Conservation (phyloP, 2,113 vertebrate species). For the rabbit (Oryctolagus cuniculus) region DNA sequence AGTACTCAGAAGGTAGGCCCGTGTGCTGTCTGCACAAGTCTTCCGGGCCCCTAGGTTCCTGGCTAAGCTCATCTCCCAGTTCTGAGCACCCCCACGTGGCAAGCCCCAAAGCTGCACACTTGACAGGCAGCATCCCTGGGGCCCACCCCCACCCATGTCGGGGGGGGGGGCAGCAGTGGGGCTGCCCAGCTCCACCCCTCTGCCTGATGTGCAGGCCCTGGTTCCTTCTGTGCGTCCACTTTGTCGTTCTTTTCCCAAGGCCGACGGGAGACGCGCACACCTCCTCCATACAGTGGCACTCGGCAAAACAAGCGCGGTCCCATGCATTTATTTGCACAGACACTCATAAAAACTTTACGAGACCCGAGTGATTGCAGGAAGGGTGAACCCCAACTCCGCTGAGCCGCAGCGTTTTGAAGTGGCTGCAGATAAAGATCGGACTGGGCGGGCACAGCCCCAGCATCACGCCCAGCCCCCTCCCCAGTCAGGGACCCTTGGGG, state of each 20-base stretch:
- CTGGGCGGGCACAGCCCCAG: constrained; percentile 72
- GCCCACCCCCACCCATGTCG: rapidly evolving
- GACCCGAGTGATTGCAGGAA: constrained; percentile 88
- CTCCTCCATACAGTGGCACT: constrained; percentile 70
- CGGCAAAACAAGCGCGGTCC: constrained; percentile 83
- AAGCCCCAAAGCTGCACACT: not conserved
- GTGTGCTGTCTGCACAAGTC: not conserved
- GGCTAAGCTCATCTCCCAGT: not conserved
- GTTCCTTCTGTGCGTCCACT: constrained; percentile 59
- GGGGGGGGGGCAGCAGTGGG: not conserved
- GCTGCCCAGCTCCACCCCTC: not conserved
- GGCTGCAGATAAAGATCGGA: constrained; percentile 85
- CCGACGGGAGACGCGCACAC: constrained; percentile 72
- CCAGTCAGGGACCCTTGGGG: constrained; percentile 64
- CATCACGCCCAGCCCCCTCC: constrained; percentile 72
- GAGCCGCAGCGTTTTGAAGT: constrained; percentile 81
- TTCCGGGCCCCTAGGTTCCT: constrained; percentile 39
- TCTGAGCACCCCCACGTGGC: not conserved
- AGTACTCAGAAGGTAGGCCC: not conserved
- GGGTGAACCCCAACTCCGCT: constrained; percentile 79
- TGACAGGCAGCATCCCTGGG: rapidly evolving
- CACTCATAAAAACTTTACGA: constrained; percentile 90
- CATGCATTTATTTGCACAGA: constrained; percentile 86
- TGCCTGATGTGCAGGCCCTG: not conserved
- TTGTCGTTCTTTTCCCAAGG: constrained; percentile 71